Percentiles rank a stretch among this genome's conserved stretches.
Evolutionary conservation across 2,888 invertebrate species (phyloP).

Genomic region (Ptilodon capucinus): DNA sequence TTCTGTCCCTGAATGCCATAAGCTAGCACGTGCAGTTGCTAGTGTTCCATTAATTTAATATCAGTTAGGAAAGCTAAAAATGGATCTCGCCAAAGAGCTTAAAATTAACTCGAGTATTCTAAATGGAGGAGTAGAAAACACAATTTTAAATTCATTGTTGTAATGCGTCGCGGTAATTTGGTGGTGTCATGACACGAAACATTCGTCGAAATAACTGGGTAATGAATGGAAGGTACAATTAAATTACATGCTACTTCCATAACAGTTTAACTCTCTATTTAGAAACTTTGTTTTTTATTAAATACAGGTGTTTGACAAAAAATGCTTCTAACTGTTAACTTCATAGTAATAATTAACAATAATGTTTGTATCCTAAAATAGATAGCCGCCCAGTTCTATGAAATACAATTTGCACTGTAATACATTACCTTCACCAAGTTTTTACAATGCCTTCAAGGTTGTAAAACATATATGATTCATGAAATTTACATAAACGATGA

Average conservation of each 20-base stretch:
- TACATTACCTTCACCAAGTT: neutral
- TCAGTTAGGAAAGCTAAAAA: neutral
- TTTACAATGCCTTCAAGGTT: too few species aligned
- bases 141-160: neutral
- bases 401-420: neutral
- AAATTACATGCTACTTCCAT: neutral
- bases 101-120: neutral
- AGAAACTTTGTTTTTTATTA: neutral
- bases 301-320: neutral
- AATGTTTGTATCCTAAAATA: neutral
- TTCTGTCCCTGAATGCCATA: too few species aligned
- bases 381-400: neutral
- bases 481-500: neutral
- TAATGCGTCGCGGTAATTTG: neutral
- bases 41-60: neutral
- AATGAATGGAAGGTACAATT: neutral
- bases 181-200: conserved; percentile 1
- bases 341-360: too few species aligned
- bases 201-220: neutral
- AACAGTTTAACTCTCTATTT: neutral
- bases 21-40: too few species aligned
- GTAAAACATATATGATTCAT: neutral
- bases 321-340: neutral
- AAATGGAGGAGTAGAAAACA: neutral
- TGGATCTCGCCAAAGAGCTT: neutral